Evolutionary conservation across 92 coral and sea anemone genomes (phyloP).

Genomic region (Nematostella vectensis): DNA sequence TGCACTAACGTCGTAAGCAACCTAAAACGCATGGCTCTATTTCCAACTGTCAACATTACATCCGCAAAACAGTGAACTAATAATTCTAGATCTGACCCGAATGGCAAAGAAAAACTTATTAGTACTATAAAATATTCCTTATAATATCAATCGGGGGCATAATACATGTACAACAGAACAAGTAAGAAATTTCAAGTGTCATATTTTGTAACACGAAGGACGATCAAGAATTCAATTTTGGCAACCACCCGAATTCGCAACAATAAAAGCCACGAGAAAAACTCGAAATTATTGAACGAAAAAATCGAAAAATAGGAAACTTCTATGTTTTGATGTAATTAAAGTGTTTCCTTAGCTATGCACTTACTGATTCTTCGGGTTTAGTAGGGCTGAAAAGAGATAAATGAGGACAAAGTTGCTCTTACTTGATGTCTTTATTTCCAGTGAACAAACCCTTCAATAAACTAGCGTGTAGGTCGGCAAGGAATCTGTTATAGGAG

Average conservation of each 20-base stretch:
- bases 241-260: constrained; percentile 5
- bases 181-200: not conserved
- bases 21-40: constrained; percentile 5
- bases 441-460: constrained; percentile 76
- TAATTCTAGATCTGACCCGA: not conserved
- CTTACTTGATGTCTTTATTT: constrained; percentile 92
- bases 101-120: not conserved
- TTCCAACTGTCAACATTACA: constrained; percentile 24
- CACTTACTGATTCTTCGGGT: too few species aligned
- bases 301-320: constrained; percentile 1
- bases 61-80: not conserved
- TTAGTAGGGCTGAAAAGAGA: too few species aligned
- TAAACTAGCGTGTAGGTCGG: constrained; percentile 89
- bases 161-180: constrained; percentile 10
- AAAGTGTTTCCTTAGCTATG: too few species aligned
- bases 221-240: constrained; percentile 11
- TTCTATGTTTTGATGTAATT: too few species aligned
- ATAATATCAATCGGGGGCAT: not conserved
- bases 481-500: constrained; percentile 83
- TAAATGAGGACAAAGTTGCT: too few species aligned
- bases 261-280: constrained; percentile 8
- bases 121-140: not conserved
- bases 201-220: constrained; percentile 8
- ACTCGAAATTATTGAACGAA: constrained; percentile 5
- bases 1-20: too few species aligned